Base-by-base conservation (phyloP, 1,140 invertebrate genomes). In the Doryteuthis pealeii region DNA sequence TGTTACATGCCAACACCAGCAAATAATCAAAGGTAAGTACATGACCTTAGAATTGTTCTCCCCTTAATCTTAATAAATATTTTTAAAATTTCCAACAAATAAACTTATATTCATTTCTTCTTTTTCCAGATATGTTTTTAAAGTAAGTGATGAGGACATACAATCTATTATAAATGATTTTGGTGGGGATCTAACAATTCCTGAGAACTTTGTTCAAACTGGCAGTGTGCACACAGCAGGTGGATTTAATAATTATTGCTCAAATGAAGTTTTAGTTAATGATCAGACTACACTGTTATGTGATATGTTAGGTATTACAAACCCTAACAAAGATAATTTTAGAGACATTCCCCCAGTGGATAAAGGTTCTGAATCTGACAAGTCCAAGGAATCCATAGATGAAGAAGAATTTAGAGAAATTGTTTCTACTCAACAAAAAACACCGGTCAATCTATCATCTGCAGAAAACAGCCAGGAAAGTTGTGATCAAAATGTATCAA, bases 211-310 rank as follows among this genome's bases (percentile, higher is more conserved):
- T 89, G 86, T 88, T 40, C 88, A 86, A 79, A 96, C 93, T 35
- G 94, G 91, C 0, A 89, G 91, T 70, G 82, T 91, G 2, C 93
- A 92, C 81, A 86, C 91, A 78, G 89, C 90, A 15, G 72, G 68
- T 10, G 33, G 35, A 4, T 74, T 75, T 14, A 82, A 75, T 12
- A 84, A 88, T n/a, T 77, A 83, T 58, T 79, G 83, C 33, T 78
- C 73, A 58, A 74, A 83, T 43, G 79, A 65, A 12, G 26, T 45
- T 8, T 32, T 45, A 31, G 76, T 80, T 8, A 98, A 98, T 89
- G 91, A 93, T 26, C 96, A 98, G 87, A 96, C 95, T 8, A 90
- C 90, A 10, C 83, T 90, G 58, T 91, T 98, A 71, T 98, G 96
- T 89, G 90, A 92, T n/a, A 92, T 89, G 83, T 86, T 98, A 26